Conservation (phyloP, 2,888 invertebrate genomes). For the Strigamia maritima region DNA sequence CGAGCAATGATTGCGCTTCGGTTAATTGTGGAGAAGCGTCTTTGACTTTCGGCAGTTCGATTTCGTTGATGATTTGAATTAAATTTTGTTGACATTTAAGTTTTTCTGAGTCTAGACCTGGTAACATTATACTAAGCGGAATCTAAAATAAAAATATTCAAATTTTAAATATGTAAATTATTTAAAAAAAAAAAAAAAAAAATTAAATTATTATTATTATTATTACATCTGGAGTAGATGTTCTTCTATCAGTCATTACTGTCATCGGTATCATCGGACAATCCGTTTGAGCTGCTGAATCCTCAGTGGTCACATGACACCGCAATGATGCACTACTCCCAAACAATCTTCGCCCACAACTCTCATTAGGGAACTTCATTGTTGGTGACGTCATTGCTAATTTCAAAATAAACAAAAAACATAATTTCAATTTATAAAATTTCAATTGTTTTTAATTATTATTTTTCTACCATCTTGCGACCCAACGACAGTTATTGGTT, state of each 20-base stretch:
- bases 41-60: neutral
- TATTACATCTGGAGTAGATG: neutral
- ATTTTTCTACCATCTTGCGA: constrained; percentile 40
- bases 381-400: constrained; percentile 19
- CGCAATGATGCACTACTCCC: constrained; percentile 42
- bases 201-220: neutral
- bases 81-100: constrained; percentile 3
- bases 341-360: constrained; percentile 18
- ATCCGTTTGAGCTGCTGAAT: constrained; percentile 42
- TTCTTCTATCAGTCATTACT: constrained; percentile 25
- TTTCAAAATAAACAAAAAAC: neutral
- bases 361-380: neutral
- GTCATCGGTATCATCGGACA: constrained; percentile 38
- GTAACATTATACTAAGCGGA: constrained; percentile 36
- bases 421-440: neutral
- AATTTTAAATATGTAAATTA: neutral
- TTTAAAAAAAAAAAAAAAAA: neutral
- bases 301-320: constrained; percentile 40
- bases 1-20: constrained; percentile 44
- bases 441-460: neutral
- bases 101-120: neutral
- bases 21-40: constrained; percentile 39
- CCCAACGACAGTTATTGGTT: neutral
- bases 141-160: neutral
- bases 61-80: neutral